A percentile compares a stretch with the other conserved stretches of the same genome.
Evolutionary conservation across 2,888 invertebrate species (phyloP).

Genomic region (Drosophila yooni): DNA sequence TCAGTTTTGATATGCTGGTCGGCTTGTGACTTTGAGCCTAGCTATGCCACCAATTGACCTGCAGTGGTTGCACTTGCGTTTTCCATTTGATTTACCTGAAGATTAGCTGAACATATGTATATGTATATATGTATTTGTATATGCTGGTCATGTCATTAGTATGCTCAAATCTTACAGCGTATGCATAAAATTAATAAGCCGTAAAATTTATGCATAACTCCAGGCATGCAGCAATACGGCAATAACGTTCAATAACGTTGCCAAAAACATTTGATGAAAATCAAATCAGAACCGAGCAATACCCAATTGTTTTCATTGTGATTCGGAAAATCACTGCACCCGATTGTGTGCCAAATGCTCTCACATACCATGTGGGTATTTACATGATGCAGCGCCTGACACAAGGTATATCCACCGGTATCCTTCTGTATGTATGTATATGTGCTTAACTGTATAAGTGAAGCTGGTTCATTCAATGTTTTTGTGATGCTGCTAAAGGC

Average conservation of each 20-base stretch:
- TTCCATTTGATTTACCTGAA: conserved; percentile 64
- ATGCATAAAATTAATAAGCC: conserved; percentile 61
- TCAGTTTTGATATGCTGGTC: conserved; percentile 48
- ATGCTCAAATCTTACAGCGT: conserved; percentile 72
- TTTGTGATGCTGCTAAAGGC: conserved; percentile 56
- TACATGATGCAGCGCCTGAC: conserved; percentile 29
- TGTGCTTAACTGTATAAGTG: conserved; percentile 1
- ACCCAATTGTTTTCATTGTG: conserved; percentile 48
- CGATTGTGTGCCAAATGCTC: conserved; percentile 14
- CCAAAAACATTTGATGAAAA: conserved; percentile 28
- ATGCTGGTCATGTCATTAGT: conserved; percentile 58
- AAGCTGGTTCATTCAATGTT: conserved; percentile 26
- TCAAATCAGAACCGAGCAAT: conserved; percentile 31
- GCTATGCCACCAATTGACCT: conserved; percentile 49
- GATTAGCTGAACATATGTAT: conserved; percentile 51
- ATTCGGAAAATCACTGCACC: conserved; percentile 35
- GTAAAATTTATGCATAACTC: conserved; percentile 57
- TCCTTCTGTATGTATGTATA: neutral
- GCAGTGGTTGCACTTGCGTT: conserved; percentile 21
- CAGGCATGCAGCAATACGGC: neutral
- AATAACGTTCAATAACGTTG: conserved; percentile 30
- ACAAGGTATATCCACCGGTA: conserved; percentile 31
- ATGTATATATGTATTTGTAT: conserved; percentile 1
- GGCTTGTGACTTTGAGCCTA: conserved; percentile 14
- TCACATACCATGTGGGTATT: neutral